Conservation (phyloP, 2,797 vertebrate species). For the Pangasius djambal region DNA sequence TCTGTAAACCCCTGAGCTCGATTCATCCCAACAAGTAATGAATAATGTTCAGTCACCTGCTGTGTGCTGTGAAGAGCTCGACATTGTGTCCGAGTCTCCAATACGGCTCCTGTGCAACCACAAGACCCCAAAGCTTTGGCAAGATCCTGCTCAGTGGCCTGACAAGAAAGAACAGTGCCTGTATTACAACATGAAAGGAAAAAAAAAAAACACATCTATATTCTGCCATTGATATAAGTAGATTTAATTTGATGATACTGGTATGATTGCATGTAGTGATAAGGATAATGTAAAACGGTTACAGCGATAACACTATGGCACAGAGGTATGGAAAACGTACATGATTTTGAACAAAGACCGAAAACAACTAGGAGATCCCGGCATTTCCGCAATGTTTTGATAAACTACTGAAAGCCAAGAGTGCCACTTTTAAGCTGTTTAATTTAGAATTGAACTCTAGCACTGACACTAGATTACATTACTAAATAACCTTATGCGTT, state of each 20-base stretch:
- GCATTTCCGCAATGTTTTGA: background rate
- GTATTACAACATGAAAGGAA: background rate
- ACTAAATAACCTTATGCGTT: background rate
- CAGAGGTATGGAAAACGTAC: background rate
- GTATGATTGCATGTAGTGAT: background rate
- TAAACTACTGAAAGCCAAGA: background rate
- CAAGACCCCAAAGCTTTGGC: constrained; percentile 57
- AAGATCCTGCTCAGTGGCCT: constrained; percentile 64
- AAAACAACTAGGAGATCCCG: background rate
- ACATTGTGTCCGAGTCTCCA: constrained; percentile 57
- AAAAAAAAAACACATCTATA: background rate
- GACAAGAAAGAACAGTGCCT: constrained; percentile 13
- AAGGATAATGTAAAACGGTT: background rate
- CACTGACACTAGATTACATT: background rate
- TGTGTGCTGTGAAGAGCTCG: constrained; percentile 72
- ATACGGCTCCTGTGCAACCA: constrained; percentile 43
- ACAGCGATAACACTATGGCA: background rate
- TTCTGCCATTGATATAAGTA: background rate
- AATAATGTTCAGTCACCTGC: constrained; percentile 74
- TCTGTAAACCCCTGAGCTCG: background rate
- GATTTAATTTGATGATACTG: background rate
- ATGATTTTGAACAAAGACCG: background rate
- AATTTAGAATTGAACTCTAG: background rate
- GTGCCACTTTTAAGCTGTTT: background rate
- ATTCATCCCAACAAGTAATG: background rate